Percentiles rank a stretch among this genome's conserved stretches.
Evolutionary conservation across 2,113 vertebrate species (phyloP).

Genomic region (Centropus unirufus): DNA sequence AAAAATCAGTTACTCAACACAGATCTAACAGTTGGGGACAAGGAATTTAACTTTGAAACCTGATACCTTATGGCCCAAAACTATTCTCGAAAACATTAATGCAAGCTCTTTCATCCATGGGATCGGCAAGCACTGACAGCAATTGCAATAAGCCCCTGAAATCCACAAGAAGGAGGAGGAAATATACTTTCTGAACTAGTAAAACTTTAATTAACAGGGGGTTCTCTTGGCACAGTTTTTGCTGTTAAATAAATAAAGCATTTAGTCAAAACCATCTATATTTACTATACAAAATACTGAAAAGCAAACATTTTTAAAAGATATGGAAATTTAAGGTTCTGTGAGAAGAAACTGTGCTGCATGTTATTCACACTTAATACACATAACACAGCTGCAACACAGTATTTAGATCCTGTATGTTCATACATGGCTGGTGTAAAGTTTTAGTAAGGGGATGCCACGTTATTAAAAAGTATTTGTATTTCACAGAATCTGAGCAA

Average conservation of each 20-base stretch:
- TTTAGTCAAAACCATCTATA: constrained; percentile 83
- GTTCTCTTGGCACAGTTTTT: constrained; percentile 81
- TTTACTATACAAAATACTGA: constrained; percentile 79
- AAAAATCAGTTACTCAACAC: not conserved
- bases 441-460: constrained; percentile 44
- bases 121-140: constrained; percentile 44
- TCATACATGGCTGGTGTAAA: constrained; percentile 46
- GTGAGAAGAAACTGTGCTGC: constrained; percentile 70
- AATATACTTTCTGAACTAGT: constrained; percentile 40
- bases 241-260: constrained; percentile 87
- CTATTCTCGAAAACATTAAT: constrained; percentile 33
- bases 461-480: constrained; percentile 23
- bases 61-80: constrained; percentile 29
- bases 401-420: constrained; percentile 47
- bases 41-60: not conserved
- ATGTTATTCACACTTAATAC: constrained; percentile 65
- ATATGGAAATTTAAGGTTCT: constrained; percentile 47
- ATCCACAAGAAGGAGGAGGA: constrained; percentile 44
- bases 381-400: constrained; percentile 65
- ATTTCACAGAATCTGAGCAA: constrained; percentile 23
- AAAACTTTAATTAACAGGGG: constrained; percentile 69
- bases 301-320: constrained; percentile 57
- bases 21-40: not conserved
- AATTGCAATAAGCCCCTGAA: constrained; percentile 56
- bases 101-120: constrained; percentile 24